Percentiles rank a stretch among this genome's conserved stretches.
phyloP scores from a whole-genome alignment of 2,888 invertebrate genomes.

The Drosophila prostipennis region DNA sequence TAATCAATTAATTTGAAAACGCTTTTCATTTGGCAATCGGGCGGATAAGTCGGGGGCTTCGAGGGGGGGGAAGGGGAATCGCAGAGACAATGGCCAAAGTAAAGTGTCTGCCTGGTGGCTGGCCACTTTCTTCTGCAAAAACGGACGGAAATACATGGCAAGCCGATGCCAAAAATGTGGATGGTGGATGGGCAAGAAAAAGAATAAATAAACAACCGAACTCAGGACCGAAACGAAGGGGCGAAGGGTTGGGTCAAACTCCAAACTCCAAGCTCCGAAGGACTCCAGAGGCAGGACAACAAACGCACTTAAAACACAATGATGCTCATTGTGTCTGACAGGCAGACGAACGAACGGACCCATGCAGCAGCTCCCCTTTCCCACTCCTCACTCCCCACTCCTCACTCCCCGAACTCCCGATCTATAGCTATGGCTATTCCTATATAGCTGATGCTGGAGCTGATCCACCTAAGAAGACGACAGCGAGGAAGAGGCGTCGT shows the following conservation, averaged over 20 bases:
- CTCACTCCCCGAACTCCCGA: not conserved
- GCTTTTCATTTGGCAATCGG: slow-evolving; percentile 69
- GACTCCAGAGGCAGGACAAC: slow-evolving; percentile 60
- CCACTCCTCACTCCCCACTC: not conserved
- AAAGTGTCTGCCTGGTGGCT: slow-evolving; percentile 43
- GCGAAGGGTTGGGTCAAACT: too few species aligned
- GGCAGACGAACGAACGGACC: slow-evolving; percentile 40
- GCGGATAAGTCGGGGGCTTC: not conserved
- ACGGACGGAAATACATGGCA: slow-evolving; percentile 67
- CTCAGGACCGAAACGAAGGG: slow-evolving; percentile 1
- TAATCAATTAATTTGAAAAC: slow-evolving; percentile 80
- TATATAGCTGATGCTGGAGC: slow-evolving; percentile 30
- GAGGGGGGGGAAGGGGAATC: slow-evolving; percentile 1
- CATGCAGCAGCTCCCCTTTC: slow-evolving; percentile 14
- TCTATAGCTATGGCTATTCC: not conserved
- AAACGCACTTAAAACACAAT: slow-evolving; percentile 80
- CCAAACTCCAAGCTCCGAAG: slow-evolving; percentile 15
- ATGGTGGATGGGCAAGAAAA: slow-evolving; percentile 58
- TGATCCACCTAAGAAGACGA: slow-evolving; percentile 75
- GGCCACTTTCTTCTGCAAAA: slow-evolving; percentile 45
- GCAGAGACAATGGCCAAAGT: slow-evolving; percentile 48
- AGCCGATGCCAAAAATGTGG: slow-evolving; percentile 71
- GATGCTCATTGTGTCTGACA: slow-evolving; percentile 80
- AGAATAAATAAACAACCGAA: slow-evolving; percentile 73
- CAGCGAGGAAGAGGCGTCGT: slow-evolving; percentile 63